Conservation (phyloP, 2,888 invertebrate species). For the Apotomis betuletana region DNA sequence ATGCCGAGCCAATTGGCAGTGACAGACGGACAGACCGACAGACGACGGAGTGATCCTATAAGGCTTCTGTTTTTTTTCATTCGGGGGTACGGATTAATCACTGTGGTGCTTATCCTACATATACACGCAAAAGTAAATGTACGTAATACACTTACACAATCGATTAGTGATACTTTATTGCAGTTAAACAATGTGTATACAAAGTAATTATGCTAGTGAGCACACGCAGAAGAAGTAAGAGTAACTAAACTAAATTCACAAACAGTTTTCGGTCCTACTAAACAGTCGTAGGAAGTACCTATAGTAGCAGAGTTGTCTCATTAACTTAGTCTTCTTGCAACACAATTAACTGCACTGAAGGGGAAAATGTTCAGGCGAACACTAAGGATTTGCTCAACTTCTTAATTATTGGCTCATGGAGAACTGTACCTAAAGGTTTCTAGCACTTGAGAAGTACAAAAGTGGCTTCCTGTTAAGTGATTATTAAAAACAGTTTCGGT, state of each 20-base stretch:
- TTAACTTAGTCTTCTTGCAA: slow-evolving; percentile 59
- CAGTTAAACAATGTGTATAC: too few species aligned
- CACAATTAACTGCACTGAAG: slow-evolving; percentile 57
- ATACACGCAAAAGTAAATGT: too few species aligned
- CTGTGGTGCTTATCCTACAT: too few species aligned
- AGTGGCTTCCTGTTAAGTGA: not conserved
- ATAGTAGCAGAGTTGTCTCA: slow-evolving; percentile 56
- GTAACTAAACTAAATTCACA: not conserved
- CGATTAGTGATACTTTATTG: too few species aligned
- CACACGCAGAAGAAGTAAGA: not conserved
- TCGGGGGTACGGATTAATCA: too few species aligned
- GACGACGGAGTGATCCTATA: too few species aligned
- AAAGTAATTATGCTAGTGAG: too few species aligned
- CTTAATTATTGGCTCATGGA: slow-evolving; percentile 15
- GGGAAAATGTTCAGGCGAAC: slow-evolving; percentile 47
- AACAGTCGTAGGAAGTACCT: slow-evolving; percentile 22
- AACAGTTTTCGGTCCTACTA: slow-evolving; percentile 2
- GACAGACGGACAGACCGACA: too few species aligned
- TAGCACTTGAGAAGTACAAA: slow-evolving; percentile 8
- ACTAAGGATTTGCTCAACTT: slow-evolving; percentile 43
- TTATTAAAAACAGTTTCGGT: too few species aligned
- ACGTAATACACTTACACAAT: too few species aligned
- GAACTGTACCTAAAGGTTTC: not conserved
- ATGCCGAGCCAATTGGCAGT: too few species aligned
- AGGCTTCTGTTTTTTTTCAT: too few species aligned